Evolutionary conservation across 2,888 invertebrate genomes (phyloP).

Genomic region (Laothoe populi): DNA sequence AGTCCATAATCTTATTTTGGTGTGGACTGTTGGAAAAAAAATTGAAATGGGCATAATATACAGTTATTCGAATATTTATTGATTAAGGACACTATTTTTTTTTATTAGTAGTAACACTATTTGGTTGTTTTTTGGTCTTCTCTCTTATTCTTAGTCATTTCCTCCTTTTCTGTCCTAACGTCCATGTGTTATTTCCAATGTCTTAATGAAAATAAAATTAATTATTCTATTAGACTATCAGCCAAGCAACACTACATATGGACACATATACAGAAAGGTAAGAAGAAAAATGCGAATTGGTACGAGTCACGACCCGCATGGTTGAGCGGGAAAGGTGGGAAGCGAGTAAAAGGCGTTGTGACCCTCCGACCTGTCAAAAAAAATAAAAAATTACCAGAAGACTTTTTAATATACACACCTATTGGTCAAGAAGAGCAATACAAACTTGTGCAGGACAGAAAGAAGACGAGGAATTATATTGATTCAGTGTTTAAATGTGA

Average conservation of each 20-base stretch:
- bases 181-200: no score
- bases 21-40: no score
- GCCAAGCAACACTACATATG: conserved; percentile 73
- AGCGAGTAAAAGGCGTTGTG: conserved; percentile 45
- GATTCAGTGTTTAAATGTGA: conserved; percentile 68
- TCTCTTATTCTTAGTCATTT: no score
- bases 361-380: conserved; percentile 49
- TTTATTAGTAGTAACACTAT: no score
- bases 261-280: conserved; percentile 60
- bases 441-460: conserved; percentile 56
- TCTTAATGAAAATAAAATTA: not conserved
- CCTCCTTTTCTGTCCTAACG: no score
- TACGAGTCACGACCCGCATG: conserved; percentile 57
- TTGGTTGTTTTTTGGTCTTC: no score
- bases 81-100: no score
- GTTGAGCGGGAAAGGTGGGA: conserved; percentile 54
- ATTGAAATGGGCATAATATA: no score
- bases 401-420: conserved; percentile 61
- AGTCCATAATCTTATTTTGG: no score
- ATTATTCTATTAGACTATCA: conserved; percentile 50
- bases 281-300: conserved; percentile 54
- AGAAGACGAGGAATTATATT: conserved; percentile 63
- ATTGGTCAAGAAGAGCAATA: conserved; percentile 72
- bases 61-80: no score
- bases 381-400: conserved; percentile 53